Base-by-base conservation (phyloP, 2,797 vertebrate genomes). In the Sternarchorhynchus goeldii region DNA sequence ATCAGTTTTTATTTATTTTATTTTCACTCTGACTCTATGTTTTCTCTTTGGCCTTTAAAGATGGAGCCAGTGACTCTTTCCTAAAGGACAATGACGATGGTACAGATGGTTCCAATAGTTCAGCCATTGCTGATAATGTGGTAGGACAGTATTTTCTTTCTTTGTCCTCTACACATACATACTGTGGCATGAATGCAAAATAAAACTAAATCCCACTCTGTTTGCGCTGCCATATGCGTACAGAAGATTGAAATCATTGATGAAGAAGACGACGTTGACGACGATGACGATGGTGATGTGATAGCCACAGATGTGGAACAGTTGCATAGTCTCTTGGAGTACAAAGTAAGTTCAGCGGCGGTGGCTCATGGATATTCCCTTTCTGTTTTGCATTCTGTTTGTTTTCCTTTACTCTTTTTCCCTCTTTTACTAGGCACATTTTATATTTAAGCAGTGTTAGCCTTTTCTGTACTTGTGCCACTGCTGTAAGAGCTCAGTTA, bases 221-320 rank as follows among this genome's bases (percentile, higher is more conserved):
- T 50, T 50, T 14, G 12, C 14, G 45, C 10, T 14, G 12, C 10
- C 10, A 12, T 50, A 50, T 50, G 2, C 14, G 41, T 88, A 86
- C 91, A 98, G 97, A 99, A 98, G 92, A 95, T 97, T 76, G 96
- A 99, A 93, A 94, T 96, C 32, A 92, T 95, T 68, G 95, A 95
- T 83, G 96, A 96, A 79, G 95, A 95, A 69, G 94, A 91, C 36
- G 94, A 94, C 34, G 90, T 94, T 66, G 94, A 93, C 55, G 94
- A 95, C 34, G 90, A 95, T 66, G 92, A 92, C 84, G 94, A 90
- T 50, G 93, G 91, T 29, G 92, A 95, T 84, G 92, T 95, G 80
- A 91, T 95, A 88, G 94, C 94, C 81, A 95, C 94, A 57, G 95
- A 97, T 88, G 88, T 96, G 80, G 95, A 98, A 85, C 95, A 97